Base-by-base conservation (phyloP, 2,888 invertebrate species). In the Dascillus cervinus region DNA sequence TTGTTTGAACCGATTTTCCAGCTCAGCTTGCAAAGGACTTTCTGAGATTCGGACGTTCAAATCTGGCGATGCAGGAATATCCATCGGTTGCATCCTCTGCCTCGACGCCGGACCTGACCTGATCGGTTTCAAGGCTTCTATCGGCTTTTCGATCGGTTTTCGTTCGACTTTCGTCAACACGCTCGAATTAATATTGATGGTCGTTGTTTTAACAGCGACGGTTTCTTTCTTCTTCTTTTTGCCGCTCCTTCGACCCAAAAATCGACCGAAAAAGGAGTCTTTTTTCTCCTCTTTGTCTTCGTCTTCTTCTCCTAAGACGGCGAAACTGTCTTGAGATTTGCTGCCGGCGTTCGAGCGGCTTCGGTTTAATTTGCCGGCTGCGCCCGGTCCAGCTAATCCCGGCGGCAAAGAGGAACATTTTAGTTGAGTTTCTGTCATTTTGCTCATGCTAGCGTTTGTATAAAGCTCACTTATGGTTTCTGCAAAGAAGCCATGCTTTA, bases 161-260 rank as follows among this genome's bases (percentile, higher is more conserved):
- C 5, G 4, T 8, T 4, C 4, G 4, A 8, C 8, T 4, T 4
- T 6, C 5, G 17, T 17, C 5, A 4, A 6, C 4, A 17, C 8
- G 5, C 8, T 4, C 4, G 5, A 6, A 4, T 4, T 8, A 8
- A 4, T 17, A 8, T 8, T 17, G 8, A 6, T 17, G 5, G 17
- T 17, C 4, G 17, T 17, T 8, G 14, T 17, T 15, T 14, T 32
- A 8, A 10, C 17, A 8, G 64, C 62, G 15, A 61, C 56, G 17
- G 67, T 70, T 9, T 66, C 66, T 21, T 60, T 62, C 17, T 79
- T 75, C 37, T 77, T 77, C 57, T 81, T 80, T 54, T 81, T 80
- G 14, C 78, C 81, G 32, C 82, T 82, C 49, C 79, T 77, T 45
- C 82, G 70, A 21, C 79, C 68, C 22, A 82, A 69, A 30, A 83